Base-by-base conservation (phyloP, 2,888 invertebrate species). In the Asteroscopus sphinx region DNA sequence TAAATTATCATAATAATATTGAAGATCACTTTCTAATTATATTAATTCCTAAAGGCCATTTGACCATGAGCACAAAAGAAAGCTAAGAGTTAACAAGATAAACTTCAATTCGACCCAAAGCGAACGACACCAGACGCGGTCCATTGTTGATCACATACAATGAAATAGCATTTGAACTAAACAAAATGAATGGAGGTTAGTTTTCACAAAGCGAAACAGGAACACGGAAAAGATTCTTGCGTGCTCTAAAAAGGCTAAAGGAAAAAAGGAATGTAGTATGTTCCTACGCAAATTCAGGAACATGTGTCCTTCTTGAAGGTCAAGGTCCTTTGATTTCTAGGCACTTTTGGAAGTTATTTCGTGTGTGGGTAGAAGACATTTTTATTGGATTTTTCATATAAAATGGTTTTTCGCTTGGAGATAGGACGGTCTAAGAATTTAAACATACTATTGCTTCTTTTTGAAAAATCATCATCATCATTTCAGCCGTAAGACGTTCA, bases 191-290 rank as follows among this genome's bases (percentile, higher is more conserved):
- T 37, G 47, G 13, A 25, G 28, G 47, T 42, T 47, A 42, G 25
- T 48, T 47, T 44, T 39, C 15, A 39, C 57, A 57, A 39, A 37
- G 21, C 11, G 37, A 16, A 46, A 57, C 41, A 5, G 21, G 32
- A 26, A 48, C 40, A 45, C 8, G 30, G 26, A 60, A 68, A 60
- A 51, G 49, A 68, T 68, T 68, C 35, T 40, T 35, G 11, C 11
- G 41, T 25, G 17, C 17, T 26, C 12, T n/a, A n/a, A n/a, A 44
- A 39, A 48, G 32, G 32, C 1, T 6, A 47, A 59, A 56, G 40
- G 7, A 54, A 65, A 32, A 36, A 40, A 55, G n/a, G n/a, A n/a
- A n/a, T n/a, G n/a, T n/a, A n/a, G n/a, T n/a, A n/a, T n/a, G n/a
- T n/a, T n/a, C n/a, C 3, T 12, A 33, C 21, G 21, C 9, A 8